These are phyloP conservation scores for Mus spicilegus DNA, from an alignment of 2,113 vertebrate genomes.

Conservation along the genomic window DNA sequence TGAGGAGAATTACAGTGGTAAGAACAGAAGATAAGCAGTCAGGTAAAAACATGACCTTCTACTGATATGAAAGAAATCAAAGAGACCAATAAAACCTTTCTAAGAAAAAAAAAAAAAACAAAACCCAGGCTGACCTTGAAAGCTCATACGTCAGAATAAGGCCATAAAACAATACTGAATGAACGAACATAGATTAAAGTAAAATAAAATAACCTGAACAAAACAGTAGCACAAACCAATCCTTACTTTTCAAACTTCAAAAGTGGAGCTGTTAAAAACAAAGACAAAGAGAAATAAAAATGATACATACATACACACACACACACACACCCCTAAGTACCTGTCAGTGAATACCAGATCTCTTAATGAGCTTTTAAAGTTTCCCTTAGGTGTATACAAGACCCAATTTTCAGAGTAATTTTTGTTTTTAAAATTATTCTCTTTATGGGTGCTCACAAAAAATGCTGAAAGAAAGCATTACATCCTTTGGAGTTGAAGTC, in stretches of 20 bases:
- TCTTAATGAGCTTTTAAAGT: slow-evolving; percentile 7
- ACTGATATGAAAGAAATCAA: background rate
- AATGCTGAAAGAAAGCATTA: background rate
- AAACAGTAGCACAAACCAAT: background rate
- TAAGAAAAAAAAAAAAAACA: background rate
- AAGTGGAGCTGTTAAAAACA: background rate
- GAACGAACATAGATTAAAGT: background rate
- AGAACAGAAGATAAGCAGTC: background rate
- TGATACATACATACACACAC: too few relatives aligned
- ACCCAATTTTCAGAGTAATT: background rate
- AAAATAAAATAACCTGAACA: background rate
- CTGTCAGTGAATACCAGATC: background rate
- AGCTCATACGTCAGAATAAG: background rate
- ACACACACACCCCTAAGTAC: background rate
- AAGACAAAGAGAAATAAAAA: too few relatives aligned
- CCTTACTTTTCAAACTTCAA: background rate
- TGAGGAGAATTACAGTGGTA: background rate
- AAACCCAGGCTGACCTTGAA: background rate
- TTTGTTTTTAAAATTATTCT: background rate
- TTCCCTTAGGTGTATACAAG: background rate
- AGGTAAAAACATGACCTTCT: background rate
- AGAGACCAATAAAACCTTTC: background rate
- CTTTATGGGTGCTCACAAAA: background rate
- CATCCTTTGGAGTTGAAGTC: too few relatives aligned
- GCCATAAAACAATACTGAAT: background rate